Evolutionary conservation across 1,140 invertebrate species (phyloP).

Genomic region (Eciton burchellii): DNA sequence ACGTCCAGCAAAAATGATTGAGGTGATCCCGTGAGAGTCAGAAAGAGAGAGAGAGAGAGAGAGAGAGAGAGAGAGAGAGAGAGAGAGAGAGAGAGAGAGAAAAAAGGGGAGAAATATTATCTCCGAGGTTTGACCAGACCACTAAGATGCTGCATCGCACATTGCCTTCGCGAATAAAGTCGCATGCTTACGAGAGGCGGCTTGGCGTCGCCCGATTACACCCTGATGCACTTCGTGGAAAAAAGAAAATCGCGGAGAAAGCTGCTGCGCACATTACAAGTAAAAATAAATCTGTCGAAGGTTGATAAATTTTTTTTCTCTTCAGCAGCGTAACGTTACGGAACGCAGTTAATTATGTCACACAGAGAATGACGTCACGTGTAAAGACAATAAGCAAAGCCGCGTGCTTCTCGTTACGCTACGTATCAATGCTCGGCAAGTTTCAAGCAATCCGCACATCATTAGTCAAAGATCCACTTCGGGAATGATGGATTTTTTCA

Average conservation of each 20-base stretch:
- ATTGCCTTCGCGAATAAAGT: conserved; percentile 27
- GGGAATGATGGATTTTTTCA: not conserved
- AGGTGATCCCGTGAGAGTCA: not conserved
- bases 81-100: too few species aligned
- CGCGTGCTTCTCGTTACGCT: not conserved
- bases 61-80: too few species aligned
- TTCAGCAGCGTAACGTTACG: conserved; percentile 43
- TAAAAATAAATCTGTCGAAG: conserved; percentile 58
- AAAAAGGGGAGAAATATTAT: too few species aligned
- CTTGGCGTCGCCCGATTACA: conserved; percentile 42
- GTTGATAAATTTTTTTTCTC: conserved; percentile 56
- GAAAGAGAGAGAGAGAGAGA: too few species aligned
- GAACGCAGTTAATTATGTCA: conserved; percentile 58
- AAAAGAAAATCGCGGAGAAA: conserved; percentile 58
- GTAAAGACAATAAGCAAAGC: conserved; percentile 26
- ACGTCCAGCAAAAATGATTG: conserved; percentile 38
- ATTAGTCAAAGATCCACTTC: not conserved
- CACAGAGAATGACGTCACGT: conserved; percentile 15
- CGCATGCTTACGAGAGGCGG: not conserved
- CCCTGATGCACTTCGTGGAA: conserved; percentile 28
- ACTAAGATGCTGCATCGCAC: conserved; percentile 38
- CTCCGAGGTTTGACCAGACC: not conserved
- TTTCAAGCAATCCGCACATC: not conserved
- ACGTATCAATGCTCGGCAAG: conserved; percentile 1
- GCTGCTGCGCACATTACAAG: conserved; percentile 51